These are phyloP conservation scores for Pseudococcus longispinus DNA, from an alignment of 2,888 invertebrate genomes.

Conservation along the genomic window DNA sequence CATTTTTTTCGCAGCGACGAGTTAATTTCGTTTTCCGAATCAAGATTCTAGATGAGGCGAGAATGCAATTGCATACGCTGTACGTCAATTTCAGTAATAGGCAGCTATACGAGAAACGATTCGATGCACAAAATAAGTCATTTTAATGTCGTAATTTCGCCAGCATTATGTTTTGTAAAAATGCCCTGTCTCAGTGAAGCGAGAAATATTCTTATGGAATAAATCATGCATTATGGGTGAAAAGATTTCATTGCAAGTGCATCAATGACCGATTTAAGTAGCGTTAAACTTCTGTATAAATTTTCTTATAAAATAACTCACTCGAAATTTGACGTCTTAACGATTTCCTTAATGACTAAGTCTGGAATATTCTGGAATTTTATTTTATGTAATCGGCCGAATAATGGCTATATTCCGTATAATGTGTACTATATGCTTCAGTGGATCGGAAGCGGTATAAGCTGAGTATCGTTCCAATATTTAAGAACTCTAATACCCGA, in stretches of 20 bases:
- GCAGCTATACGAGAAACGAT: not conserved
- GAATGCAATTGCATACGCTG: not conserved
- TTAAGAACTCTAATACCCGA: conserved; percentile 10
- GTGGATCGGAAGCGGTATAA: conserved; percentile 50
- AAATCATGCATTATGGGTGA: conserved; percentile 50
- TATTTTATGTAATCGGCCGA: conserved; percentile 53
- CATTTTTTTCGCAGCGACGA: not conserved
- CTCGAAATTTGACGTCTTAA: conserved; percentile 53
- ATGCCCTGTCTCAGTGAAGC: conserved; percentile 50
- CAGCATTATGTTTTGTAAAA: conserved; percentile 10
- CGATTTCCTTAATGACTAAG: conserved; percentile 55
- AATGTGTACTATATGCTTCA: conserved; percentile 52
- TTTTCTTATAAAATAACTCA: conserved; percentile 52
- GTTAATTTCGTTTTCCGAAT: not conserved
- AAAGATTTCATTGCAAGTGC: conserved; percentile 42
- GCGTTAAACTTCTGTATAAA: conserved; percentile 55
- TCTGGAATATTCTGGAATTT: conserved; percentile 55
- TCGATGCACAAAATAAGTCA: not conserved
- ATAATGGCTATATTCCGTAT: conserved; percentile 47
- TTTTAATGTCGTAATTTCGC: conserved; percentile 23
- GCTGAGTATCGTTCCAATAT: conserved; percentile 47
- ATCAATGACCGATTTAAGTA: conserved; percentile 55
- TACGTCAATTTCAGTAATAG: not conserved
- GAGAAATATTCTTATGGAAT: conserved; percentile 45
- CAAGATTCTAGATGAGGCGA: not conserved